Evolutionary conservation across 1,140 invertebrate species (phyloP), one percentile per base, ranked within the genome.

Genomic region (Drosophila kanapiae): DNA sequence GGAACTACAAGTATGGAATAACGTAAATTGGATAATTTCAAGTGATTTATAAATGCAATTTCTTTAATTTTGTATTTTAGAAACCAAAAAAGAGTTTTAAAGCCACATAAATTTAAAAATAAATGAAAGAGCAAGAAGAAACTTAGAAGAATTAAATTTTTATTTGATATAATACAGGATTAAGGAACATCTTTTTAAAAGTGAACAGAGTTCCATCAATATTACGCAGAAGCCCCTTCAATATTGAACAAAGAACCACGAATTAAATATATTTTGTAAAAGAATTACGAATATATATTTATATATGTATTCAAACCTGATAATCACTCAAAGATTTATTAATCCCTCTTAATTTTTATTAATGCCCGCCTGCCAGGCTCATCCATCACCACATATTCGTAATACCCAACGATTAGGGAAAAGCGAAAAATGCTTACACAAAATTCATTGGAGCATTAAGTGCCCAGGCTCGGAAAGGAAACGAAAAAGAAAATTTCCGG

Each of bases 371-470:
- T 9, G 13, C 10, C 42, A 13, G 51, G 51, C 35, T 48, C 53
- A 72, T 71, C 45, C 67, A 71, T 71, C 60, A 59, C 13, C 23
- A 29, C 18, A 40, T 49, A 54, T 61, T 65, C 60, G 43, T 72
- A 79, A 65, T 78, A 64, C 54, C 59, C 58, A 13, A 13, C 53
- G 51, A 71, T 27, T 40, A 65, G 42, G 48, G 27, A 23, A 47
- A 31, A 61, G 57, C 51, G 51, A 59, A 65, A 80, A 75, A 65
- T 78, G 78, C 78, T 82, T 78, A 71, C 78, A 74, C 75, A 53
- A 68, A 74, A 76, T 82, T 79, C 80, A 87, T 79, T 86, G 65
- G 76, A 87, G 83, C 83, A 81, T 87, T 79, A 87, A 86, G 61
- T 59, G 70, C 75, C 51, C 51, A 45, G 23, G 53, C 42, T 38